Evolutionary conservation across 37 sponge, comb jelly and placozoan species (phyloP).

Genomic region (Cliona cf. orientalis): DNA sequence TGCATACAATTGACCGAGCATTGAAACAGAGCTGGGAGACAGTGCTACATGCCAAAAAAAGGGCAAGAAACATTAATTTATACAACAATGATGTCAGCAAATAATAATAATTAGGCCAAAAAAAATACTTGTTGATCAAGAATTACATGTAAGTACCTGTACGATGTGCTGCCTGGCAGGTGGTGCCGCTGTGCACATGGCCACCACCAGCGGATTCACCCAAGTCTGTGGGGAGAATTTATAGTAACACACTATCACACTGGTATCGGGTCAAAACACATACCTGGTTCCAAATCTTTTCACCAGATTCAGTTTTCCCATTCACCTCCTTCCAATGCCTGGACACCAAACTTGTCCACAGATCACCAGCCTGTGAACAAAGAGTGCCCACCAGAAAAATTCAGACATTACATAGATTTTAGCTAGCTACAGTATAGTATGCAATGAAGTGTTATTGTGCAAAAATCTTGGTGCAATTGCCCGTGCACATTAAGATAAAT

Average conservation of each 20-base stretch:
- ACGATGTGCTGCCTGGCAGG: slow-evolving; percentile 34
- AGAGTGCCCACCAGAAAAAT: neutral
- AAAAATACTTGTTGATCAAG: too few relatives aligned
- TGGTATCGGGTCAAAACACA: neutral
- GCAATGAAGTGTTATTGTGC: too few relatives aligned
- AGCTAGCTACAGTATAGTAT: too few relatives aligned
- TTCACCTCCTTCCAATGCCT: slow-evolving; percentile 23
- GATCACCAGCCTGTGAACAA: slow-evolving; percentile 61
- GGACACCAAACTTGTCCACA: slow-evolving; percentile 52
- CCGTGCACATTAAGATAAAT: neutral
- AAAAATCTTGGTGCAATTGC: too few relatives aligned
- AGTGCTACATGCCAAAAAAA: slow-evolving; percentile 34
- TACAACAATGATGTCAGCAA: too few relatives aligned
- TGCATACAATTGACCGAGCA: slow-evolving; percentile 22
- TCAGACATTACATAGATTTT: too few relatives aligned
- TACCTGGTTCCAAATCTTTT: slow-evolving; percentile 28
- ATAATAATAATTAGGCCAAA: too few relatives aligned
- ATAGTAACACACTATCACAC: neutral
- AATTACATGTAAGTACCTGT: too few relatives aligned
- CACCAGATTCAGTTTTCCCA: neutral
- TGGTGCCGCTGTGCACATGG: slow-evolving; percentile 14
- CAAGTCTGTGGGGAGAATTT: slow-evolving; percentile 35
- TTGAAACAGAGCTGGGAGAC: slow-evolving; percentile 38
- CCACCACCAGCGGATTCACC: slow-evolving; percentile 42
- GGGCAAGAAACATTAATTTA: neutral